A percentile compares a stretch with the other conserved stretches of the same genome.
Evolutionary conservation across 2,888 invertebrate species (phyloP).

Genomic region (Euspilapteryx auroguttella): DNA sequence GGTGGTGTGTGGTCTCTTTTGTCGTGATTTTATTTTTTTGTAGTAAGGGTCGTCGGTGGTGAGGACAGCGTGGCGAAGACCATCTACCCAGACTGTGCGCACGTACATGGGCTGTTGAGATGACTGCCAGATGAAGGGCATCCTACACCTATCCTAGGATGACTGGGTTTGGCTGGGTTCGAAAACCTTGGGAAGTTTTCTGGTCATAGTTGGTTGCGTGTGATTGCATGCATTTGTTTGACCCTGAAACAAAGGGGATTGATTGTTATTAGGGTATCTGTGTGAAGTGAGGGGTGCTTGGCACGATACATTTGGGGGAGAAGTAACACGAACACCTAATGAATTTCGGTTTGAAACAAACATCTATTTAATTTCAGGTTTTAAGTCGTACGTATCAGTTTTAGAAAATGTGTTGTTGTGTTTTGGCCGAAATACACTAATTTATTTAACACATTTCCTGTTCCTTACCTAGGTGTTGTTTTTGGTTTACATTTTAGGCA

Average conservation of each 20-base stretch:
- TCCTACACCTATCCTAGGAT: slow-evolving; percentile 19
- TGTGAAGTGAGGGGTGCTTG: background rate
- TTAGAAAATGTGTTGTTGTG: no score
- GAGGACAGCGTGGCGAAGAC: slow-evolving; percentile 70
- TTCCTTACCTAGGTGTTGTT: no score
- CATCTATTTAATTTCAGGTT: no score
- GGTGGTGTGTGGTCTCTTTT: slow-evolving; percentile 30
- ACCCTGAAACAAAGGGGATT: background rate
- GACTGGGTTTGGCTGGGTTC: background rate
- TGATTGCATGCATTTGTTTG: background rate
- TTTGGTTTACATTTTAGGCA: no score
- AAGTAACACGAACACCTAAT: no score
- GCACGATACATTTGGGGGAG: no score
- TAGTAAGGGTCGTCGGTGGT: slow-evolving; percentile 63
- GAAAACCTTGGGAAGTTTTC: background rate
- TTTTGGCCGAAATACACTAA: no score
- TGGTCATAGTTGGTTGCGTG: background rate
- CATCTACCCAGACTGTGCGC: slow-evolving; percentile 71
- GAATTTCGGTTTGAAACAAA: no score
- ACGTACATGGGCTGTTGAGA: slow-evolving; percentile 65
- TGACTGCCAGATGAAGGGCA: slow-evolving; percentile 65
- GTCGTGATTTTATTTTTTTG: slow-evolving; percentile 20
- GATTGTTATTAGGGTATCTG: background rate
- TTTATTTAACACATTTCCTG: no score
- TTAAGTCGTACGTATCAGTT: no score